phyloP scores from a whole-genome alignment of 2,113 vertebrate genomes.

The Colius striatus region DNA sequence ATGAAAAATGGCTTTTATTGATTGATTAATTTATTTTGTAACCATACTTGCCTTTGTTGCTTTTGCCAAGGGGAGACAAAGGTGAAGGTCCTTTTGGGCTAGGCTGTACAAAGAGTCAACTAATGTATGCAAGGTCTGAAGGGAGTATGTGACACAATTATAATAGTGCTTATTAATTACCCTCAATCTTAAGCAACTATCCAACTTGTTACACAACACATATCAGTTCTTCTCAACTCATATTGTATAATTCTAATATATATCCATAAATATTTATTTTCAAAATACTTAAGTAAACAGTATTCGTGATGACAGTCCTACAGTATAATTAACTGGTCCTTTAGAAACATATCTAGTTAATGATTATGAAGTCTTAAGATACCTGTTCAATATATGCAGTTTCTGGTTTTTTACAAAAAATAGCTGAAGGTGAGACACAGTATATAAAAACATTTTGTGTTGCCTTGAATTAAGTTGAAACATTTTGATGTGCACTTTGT shows the following conservation, averaged over 20 bases:
- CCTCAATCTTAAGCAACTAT: neutral
- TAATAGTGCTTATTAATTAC: neutral
- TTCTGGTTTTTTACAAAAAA: neutral
- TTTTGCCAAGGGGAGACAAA: neutral
- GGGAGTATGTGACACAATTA: neutral
- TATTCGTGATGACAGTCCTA: neutral
- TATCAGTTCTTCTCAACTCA: neutral
- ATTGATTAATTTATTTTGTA: neutral
- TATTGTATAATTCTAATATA: neutral
- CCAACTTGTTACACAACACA: rapidly evolving
- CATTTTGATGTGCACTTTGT: neutral
- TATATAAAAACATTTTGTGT: neutral
- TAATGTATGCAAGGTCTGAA: neutral
- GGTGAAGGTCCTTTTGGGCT: neutral
- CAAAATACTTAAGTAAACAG: neutral
- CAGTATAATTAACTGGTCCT: neutral
- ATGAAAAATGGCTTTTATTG: neutral
- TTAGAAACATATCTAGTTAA: neutral
- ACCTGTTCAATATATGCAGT: neutral
- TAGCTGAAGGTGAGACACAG: neutral
- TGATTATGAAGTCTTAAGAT: neutral
- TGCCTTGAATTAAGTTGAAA: constrained; percentile 21
- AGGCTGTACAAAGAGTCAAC: neutral
- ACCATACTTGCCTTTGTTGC: neutral
- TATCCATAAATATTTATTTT: neutral